Conservation (phyloP, 2,797 vertebrate species). For the Siniperca undulata region DNA sequence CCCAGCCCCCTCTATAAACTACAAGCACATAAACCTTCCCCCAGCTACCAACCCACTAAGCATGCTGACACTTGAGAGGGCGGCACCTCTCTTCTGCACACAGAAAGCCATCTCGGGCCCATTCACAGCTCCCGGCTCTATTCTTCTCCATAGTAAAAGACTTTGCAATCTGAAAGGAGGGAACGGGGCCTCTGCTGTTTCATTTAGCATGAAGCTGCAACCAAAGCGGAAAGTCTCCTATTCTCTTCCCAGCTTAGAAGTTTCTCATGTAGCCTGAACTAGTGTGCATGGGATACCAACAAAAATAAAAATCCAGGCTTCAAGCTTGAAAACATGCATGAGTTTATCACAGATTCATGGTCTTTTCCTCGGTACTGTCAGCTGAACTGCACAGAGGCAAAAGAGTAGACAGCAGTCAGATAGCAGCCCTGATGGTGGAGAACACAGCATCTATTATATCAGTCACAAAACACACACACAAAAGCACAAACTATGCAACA, state of each 20-base stretch:
- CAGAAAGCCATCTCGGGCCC: slow-evolving; percentile 68
- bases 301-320: not conserved
- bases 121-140: slow-evolving; percentile 76
- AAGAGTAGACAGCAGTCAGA: slow-evolving; percentile 43
- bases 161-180: slow-evolving; percentile 60
- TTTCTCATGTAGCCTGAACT: slow-evolving; percentile 26
- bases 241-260: slow-evolving; percentile 8
- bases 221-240: slow-evolving; percentile 19
- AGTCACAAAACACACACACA: slow-evolving; percentile 22
- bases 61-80: slow-evolving; percentile 82
- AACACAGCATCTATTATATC: slow-evolving; percentile 59
- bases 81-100: slow-evolving; percentile 74
- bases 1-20: slow-evolving; percentile 46
- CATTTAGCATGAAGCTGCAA: slow-evolving; percentile 47
- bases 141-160: slow-evolving; percentile 74
- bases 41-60: slow-evolving; percentile 41
- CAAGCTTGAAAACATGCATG: not conserved
- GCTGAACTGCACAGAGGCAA: slow-evolving; percentile 38
- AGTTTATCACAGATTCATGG: not conserved
- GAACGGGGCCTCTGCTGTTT: slow-evolving; percentile 62
- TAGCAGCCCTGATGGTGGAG: slow-evolving; percentile 34
- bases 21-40: slow-evolving; percentile 38
- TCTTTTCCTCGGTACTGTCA: not conserved
- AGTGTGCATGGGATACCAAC: not conserved
- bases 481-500: not conserved